Base-by-base conservation (phyloP, 92 coral and sea anemone species). In the Parazoanthus swiftii region DNA sequence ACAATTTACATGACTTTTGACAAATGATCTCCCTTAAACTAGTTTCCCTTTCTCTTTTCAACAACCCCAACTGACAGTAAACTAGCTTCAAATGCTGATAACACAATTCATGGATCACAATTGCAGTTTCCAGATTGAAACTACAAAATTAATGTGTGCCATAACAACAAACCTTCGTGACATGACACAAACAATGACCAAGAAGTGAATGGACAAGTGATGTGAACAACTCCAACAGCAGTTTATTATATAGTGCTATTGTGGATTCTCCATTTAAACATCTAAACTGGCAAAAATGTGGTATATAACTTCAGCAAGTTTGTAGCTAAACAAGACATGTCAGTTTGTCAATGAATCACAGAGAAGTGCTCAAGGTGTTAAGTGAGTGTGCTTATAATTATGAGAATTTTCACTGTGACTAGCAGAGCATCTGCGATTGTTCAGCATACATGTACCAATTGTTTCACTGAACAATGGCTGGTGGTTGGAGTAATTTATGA, bases 231-330 rank as follows among this genome's bases (percentile, higher is more conserved):
- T 68, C 76, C 9, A 66, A 67, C 77, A 82, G 76, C 63, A 67
- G 59, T 82, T 82, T 82, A 82, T 82, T 82, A 82, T 29, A 82
- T 20, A 50, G 39, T 67, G 77, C 72, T 46, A 68, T 38, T 67
- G 77, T 82, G 86, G 14, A 82, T 65, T 66, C 86, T 68, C 51
- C 25, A 67, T 21, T 11, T 68, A 9, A 82, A 44, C 37, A 66
- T n/a, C 70, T 80, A 29, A 80, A 18, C 77, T 1, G 48, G 46
- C 42, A 82, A 43, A 81, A 82, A 74, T 54, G 82, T 79, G 67
- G 39, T 79, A 79, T 79, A 79, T 23, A 78, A 63, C 5, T 51
- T 79, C 20, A 46, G 44, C 58, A 77, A 51, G 8, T 46, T 21
- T 77, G 59, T 9, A 44, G 39, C 35, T 65, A 48, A 46, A 77